These are phyloP conservation scores for Oscheius sp. DNA, from an alignment of 2,888 invertebrate species.

Conservation along the genomic window DNA sequence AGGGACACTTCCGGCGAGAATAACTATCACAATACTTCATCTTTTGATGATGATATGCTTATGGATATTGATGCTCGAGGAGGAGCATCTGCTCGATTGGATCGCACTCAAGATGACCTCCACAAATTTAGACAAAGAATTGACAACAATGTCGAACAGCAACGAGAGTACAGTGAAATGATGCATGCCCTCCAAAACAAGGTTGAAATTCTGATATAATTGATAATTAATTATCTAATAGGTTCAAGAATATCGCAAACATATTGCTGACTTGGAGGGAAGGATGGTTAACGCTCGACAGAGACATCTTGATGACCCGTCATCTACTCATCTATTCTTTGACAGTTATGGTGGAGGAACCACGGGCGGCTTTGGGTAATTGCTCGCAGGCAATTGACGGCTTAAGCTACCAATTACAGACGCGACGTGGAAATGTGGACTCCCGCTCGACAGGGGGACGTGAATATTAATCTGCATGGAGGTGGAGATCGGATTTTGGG, in stretches of 20 bases:
- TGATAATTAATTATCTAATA: conserved; percentile 26
- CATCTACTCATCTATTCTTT: conserved; percentile 38
- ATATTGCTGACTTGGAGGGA: conserved; percentile 66
- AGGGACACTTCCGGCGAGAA: conserved; percentile 69
- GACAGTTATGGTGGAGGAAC: conserved; percentile 28
- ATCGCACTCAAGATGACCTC: conserved; percentile 67
- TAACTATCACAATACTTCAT: conserved; percentile 63
- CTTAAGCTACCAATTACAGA: conserved; percentile 21
- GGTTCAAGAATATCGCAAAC: conserved; percentile 67
- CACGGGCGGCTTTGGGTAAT: conserved; percentile 14
- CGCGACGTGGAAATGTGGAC: conserved; percentile 33
- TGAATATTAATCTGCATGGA: conserved; percentile 20
- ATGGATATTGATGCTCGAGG: conserved; percentile 56
- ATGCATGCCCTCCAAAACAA: conserved; percentile 67
- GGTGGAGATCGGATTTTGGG: conserved; percentile 32
- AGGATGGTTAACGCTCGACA: conserved; percentile 55
- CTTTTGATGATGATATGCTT: conserved; percentile 64
- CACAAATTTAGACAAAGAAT: conserved; percentile 67
- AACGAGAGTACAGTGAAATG: conserved; percentile 68
- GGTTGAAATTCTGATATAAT: conserved; percentile 32
- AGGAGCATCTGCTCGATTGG: conserved; percentile 61
- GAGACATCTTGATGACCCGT: conserved; percentile 47
- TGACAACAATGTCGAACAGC: conserved; percentile 69
- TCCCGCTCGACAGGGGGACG: conserved; percentile 31
- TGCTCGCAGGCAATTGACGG: conserved; percentile 5